These are phyloP conservation scores for Oxycera nigricornis DNA, from an alignment of 2,888 invertebrate species.

Conservation along the genomic window DNA sequence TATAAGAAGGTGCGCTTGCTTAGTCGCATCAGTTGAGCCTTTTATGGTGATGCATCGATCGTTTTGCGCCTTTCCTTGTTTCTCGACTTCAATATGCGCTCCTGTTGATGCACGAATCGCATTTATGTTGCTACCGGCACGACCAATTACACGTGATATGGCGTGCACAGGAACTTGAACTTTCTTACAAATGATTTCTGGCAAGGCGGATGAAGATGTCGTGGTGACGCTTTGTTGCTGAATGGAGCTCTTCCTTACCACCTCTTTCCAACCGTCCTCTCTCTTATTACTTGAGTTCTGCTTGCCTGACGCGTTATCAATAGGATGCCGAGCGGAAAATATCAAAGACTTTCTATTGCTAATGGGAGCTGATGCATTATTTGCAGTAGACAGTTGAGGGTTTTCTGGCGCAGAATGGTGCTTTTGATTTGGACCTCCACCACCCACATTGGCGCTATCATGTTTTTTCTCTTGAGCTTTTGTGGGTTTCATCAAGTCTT, in stretches of 20 bases:
- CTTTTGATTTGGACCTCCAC: conserved; percentile 1
- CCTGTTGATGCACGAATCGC: conserved; percentile 96
- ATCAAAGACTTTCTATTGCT: conserved; percentile 69
- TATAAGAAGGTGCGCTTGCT: conserved; percentile 91
- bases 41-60: conserved; percentile 96
- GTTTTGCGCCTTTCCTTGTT: conserved; percentile 92
- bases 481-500: conserved; percentile 41
- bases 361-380: conserved; percentile 2
- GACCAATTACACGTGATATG: conserved; percentile 95
- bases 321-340: conserved; percentile 75
- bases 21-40: conserved; percentile 89
- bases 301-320: conserved; percentile 65
- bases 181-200: conserved; percentile 76
- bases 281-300: conserved; percentile 61
- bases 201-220: conserved; percentile 51
- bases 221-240: conserved; percentile 54
- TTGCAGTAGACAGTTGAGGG: conserved; percentile 24
- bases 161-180: conserved; percentile 94
- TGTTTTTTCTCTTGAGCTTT: conserved; percentile 42
- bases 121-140: conserved; percentile 97
- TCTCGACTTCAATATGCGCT: conserved; percentile 98
- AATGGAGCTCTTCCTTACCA: conserved; percentile 82
- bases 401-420: background rate
- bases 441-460: background rate
- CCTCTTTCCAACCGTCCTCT: conserved; percentile 98